Base-by-base conservation (phyloP, 2,888 invertebrate species). In the Drosophila cyrtoloma region DNA sequence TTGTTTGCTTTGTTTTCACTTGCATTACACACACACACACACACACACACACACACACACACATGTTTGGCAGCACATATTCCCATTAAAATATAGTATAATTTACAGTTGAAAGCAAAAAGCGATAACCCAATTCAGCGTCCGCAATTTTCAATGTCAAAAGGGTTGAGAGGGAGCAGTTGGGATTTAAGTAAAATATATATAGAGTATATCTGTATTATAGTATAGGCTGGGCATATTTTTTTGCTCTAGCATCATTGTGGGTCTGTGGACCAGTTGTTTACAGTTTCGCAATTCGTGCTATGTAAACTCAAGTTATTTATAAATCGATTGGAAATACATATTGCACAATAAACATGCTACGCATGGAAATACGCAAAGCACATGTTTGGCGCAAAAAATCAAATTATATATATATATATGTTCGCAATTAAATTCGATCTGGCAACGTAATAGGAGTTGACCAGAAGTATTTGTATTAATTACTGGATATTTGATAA, bases 251-350 rank as follows among this genome's bases (percentile, higher is more conserved):
- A 80, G 67, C 74, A 56, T 70, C 73, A 61, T 65, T 68, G 58
- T 33, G 55, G 53, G 68, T 26, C 47, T 57, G 26, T 39, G 14
- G 67, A 74, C 32, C 74, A 67, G 75, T 62, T 73, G 86, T 85
- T 87, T 87, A 82, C 65, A 39, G n/a, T 57, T 77, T 75, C 70
- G 77, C 73, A 68, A 80, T 77, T 75, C 57, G 72, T 77, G 72
- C 80, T 78, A 64, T 80, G 76, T 85, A 85, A 85, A 88, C 85
- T 76, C 19, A 68, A 70, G 76, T 65, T 85, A 80, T 85, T 82
- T 85, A 77, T 83, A 85, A 75, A 73, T 72, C 56, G 55, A 76
- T 79, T 77, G 65, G 69, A 82, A 79, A 75, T 56, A 69, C 58
- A 67, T 62, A 75, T 86, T 82, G 69, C 81, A 73, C 79, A 86